Evolutionary conservation across 2,113 vertebrate species (phyloP).

Genomic region (Epinephelus lanceolatus): DNA sequence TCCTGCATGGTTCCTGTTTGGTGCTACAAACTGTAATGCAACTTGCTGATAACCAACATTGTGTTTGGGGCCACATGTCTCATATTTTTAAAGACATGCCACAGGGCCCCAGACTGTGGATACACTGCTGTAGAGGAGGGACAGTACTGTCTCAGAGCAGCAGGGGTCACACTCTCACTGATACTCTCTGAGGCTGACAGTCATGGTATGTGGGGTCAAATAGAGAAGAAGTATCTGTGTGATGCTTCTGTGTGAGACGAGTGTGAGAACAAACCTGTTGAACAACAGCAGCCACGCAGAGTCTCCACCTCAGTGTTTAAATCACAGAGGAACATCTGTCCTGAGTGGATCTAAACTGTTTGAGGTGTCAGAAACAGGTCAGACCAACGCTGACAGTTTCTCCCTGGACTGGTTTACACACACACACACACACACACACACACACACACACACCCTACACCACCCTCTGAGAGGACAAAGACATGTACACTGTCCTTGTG

Average conservation of each 20-base stretch:
- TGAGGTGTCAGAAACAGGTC: constrained; percentile 34
- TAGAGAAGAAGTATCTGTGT: too few species aligned
- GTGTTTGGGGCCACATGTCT: too few species aligned
- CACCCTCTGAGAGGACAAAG: constrained; percentile 20
- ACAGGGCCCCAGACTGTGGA: too few species aligned
- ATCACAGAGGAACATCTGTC: not conserved
- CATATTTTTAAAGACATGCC: too few species aligned
- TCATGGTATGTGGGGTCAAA: not conserved
- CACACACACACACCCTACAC: not conserved
- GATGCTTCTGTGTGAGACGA: not conserved
- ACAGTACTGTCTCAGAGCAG: not conserved
- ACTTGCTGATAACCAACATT: too few species aligned
- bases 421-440: not conserved
- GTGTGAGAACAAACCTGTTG: not conserved
- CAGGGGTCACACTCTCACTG: constrained; percentile 29
- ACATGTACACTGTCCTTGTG: not conserved
- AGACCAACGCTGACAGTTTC: constrained; percentile 25
- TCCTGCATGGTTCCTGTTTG: too few species aligned
- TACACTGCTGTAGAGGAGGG: not conserved
- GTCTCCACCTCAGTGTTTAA: constrained; percentile 2
- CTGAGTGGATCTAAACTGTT: not conserved
- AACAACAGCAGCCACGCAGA: not conserved
- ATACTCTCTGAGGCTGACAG: not conserved
- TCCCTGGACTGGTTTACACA: constrained; percentile 43
- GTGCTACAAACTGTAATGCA: too few species aligned